A percentile compares a stretch with the other conserved stretches of the same genome.
Evolutionary conservation across 37 sponge, comb jelly and placozoan genomes (phyloP).

Genomic region (Crambe crambe): DNA sequence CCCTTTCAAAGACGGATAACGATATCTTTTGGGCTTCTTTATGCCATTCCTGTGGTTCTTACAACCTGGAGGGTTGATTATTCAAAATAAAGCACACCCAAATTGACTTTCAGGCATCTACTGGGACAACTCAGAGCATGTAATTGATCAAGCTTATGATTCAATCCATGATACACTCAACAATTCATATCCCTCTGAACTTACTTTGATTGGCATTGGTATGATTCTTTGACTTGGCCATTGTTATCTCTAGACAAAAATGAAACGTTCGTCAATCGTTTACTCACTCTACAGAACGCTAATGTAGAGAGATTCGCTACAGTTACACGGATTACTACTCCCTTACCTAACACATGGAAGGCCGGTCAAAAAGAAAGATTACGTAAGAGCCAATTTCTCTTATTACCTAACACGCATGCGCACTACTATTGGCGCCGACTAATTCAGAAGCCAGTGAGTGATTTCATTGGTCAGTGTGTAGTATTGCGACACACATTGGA

Average conservation of each 20-base stretch:
- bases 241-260: constrained; percentile 2
- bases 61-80: constrained; percentile 39
- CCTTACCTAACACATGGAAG: constrained; percentile 1
- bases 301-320: background rate
- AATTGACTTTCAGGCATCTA: too few species aligned
- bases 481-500: too few species aligned
- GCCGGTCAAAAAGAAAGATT: background rate
- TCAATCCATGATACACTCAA: too few species aligned
- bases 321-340: too few species aligned
- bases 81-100: too few species aligned
- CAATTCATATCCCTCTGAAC: too few species aligned
- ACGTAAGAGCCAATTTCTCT: background rate
- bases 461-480: background rate
- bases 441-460: background rate
- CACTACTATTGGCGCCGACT: background rate
- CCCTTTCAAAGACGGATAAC: constrained; percentile 86
- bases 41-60: constrained; percentile 96
- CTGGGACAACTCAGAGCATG: too few species aligned
- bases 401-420: too few species aligned
- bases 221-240: constrained; percentile 99
- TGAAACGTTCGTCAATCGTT: background rate
- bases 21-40: constrained; percentile 78
- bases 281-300: background rate
- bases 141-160: too few species aligned
- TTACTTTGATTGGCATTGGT: constrained; percentile 93